phyloP scores from a whole-genome alignment of 2,797 vertebrate species.

The Periophthalmus magnuspinnatus region DNA sequence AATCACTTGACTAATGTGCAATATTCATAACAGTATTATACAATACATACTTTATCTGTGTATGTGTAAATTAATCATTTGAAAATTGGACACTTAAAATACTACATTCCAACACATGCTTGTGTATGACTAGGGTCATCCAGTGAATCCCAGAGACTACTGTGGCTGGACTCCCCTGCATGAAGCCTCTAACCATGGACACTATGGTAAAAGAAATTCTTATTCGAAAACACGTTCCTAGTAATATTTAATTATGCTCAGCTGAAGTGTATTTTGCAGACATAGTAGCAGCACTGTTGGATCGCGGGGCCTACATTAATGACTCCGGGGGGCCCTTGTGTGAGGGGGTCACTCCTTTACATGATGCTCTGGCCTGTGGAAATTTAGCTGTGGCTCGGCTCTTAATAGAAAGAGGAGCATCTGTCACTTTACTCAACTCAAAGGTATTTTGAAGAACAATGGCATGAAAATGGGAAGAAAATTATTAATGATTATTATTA shows the following conservation, averaged over 20 bases:
- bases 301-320: conserved; percentile 80
- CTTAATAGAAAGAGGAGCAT: conserved; percentile 82
- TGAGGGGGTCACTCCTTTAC: conserved; percentile 89
- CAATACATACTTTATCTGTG: neutral
- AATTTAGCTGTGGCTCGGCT: conserved; percentile 84
- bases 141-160: conserved; percentile 87
- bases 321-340: conserved; percentile 85
- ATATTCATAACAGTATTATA: neutral
- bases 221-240: neutral
- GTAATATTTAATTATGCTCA: too few relatives aligned
- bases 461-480: neutral
- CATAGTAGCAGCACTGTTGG: conserved; percentile 81
- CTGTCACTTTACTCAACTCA: conserved; percentile 69
- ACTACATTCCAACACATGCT: neutral
- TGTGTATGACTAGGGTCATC: conserved; percentile 80
- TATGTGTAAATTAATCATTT: neutral
- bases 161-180: conserved; percentile 94
- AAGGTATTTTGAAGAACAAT: conserved; percentile 69
- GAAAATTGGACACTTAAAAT: neutral
- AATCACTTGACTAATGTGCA: neutral
- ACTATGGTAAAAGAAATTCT: conserved; percentile 77
- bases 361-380: conserved; percentile 86
- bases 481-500: neutral
- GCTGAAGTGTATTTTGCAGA: conserved; percentile 64
- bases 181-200: conserved; percentile 90